A percentile compares a stretch with the other conserved stretches of the same genome.
phyloP scores from a whole-genome alignment of 1,140 invertebrate genomes.

The Cydia fagiglandana region DNA sequence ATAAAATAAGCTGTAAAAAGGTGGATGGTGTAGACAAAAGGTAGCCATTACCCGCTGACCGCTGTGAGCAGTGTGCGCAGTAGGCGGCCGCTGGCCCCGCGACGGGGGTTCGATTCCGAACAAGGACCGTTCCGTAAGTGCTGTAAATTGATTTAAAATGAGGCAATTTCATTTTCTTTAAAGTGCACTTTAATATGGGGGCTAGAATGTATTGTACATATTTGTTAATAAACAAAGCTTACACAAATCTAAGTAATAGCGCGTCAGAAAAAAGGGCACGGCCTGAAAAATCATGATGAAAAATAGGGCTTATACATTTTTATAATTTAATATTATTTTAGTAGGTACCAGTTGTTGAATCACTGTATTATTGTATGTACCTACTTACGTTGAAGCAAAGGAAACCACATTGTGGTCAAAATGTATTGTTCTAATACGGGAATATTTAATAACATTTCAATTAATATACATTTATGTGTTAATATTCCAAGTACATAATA shows the following conservation, averaged over 20 bases:
- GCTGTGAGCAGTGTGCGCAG: background rate
- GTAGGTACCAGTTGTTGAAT: no score
- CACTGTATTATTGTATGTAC: no score
- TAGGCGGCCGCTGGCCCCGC: background rate
- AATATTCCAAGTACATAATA: no score
- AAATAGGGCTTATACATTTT: no score
- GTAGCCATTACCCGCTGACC: constrained; percentile 7
- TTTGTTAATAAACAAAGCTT: background rate
- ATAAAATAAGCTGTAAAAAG: background rate
- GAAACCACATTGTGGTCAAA: no score
- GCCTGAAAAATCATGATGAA: no score
- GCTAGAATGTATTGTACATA: background rate
- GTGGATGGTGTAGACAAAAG: background rate
- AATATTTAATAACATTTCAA: no score
- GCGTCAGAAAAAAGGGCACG: background rate
- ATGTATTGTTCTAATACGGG: no score
- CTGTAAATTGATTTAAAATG: constrained; percentile 17
- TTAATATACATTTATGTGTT: no score
- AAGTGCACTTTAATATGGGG: background rate
- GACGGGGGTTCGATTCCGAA: background rate
- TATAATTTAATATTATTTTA: no score
- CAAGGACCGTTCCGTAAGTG: background rate
- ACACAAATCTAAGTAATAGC: background rate
- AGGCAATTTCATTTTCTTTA: constrained; percentile 7
- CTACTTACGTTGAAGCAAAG: no score